phyloP scores from a whole-genome alignment of 2,113 vertebrate species.

The Sus scrofa region T2T-Sscrofa CM000812.6:228409501-228410000 shows the following conservation, averaged over 20 bases:
- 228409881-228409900: background rate
- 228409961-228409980: background rate
- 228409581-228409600: constrained; percentile 31
- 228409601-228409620: constrained; percentile 43
- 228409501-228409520: background rate
- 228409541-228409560: background rate
- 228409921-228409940: constrained; percentile 33
- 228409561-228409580: background rate
- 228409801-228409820: constrained; percentile 59
- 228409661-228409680: constrained; percentile 58
- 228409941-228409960: background rate
- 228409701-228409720: constrained; percentile 56
- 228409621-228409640: constrained; percentile 70
- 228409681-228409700: constrained; percentile 61
- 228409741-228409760: constrained; percentile 6
- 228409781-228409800: constrained; percentile 30
- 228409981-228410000: background rate
- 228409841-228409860: background rate
- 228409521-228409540: background rate
- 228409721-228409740: background rate
- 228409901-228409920: background rate
- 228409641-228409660: constrained; percentile 80
- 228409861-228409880: background rate
- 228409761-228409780: background rate
- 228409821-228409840: constrained; percentile 75